Base-by-base conservation (phyloP, 2,888 invertebrate species). In the Xanthostigma xanthostigma region DNA sequence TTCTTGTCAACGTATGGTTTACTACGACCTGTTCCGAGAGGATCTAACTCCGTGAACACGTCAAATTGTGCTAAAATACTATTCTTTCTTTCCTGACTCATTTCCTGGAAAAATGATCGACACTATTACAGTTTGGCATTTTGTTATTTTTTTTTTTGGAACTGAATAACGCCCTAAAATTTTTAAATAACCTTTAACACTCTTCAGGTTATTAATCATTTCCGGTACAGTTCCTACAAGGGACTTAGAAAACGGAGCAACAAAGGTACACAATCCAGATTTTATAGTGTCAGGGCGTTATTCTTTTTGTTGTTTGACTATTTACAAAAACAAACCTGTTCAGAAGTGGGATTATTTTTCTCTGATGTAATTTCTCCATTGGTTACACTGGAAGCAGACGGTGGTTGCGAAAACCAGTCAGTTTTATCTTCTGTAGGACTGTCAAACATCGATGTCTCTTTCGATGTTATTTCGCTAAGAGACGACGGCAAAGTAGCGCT, bases 1-100 rank as follows among this genome's bases (percentile, higher is more conserved):
- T 92, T 92, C 73, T 90, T 90, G 76, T 93, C 92, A 63, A 92
- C 81, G 73, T 91, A 93, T 54, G 92, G 92, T 70, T 86, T 87
- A 70, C 84, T 87, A 68, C 86, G 80, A 63, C 91, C 90, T 59
- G 89, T 91, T 63, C 92, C 92, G 64, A 92, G 74, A 52, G 93
- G 93, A 76, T 93, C 92, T 68, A 93, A 74, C 66, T 93, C 92
- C 56, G 89, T 90, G 75, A 93, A 93, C 60, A 92, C 87, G 72
- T 90, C 90, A 73, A 82, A 79, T 66, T 68, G 67, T 11, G 66
- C 65, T 55, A 68, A 55, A 52, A 68, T 68, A 53, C 48, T 50
- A 8, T 46, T 49, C 33, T 51, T 49, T 6, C 35, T 49, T 44
- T 66, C 66, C 53, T 64, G 62, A 27, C 27, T 27, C 27, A 27